phyloP scores from a whole-genome alignment of 2,113 vertebrate genomes.

The Osmerus mordax region DNA sequence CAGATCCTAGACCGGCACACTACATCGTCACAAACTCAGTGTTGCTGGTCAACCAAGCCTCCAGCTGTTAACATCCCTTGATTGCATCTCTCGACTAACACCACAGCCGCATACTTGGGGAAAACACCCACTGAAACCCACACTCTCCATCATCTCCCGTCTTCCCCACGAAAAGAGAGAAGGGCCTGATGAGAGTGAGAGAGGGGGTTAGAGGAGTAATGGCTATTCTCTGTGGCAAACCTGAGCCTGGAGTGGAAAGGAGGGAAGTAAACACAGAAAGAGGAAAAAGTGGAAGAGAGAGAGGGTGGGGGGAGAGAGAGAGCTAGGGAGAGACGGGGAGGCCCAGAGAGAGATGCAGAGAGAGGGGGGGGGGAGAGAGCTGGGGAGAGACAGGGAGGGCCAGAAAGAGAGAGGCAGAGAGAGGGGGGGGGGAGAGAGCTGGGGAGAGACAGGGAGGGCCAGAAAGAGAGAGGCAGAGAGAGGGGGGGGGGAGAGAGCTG shows the following conservation, averaged over 20 bases:
- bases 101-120: slow-evolving; percentile 5
- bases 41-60: not conserved
- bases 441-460: slow-evolving; percentile 12
- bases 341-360: not conserved
- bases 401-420: slow-evolving; percentile 22
- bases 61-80: slow-evolving; percentile 36
- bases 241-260: not conserved
- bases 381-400: slow-evolving; percentile 9
- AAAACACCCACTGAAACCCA: slow-evolving; percentile 18
- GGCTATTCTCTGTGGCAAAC: too few species aligned
- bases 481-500: slow-evolving; percentile 5
- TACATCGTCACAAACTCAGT: too few species aligned
- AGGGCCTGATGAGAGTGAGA: slow-evolving; percentile 49
- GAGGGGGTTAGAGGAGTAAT: slow-evolving; percentile 1
- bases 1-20: too few species aligned
- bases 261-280: too few species aligned
- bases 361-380: slow-evolving; percentile 14
- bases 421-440: slow-evolving; percentile 18
- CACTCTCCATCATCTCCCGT: not conserved
- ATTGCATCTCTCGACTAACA: slow-evolving; percentile 36
- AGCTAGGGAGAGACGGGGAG: slow-evolving; percentile 46
- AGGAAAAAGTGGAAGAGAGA: not conserved
- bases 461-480: slow-evolving; percentile 21
- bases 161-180: slow-evolving; percentile 28
- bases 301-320: not conserved